phyloP scores from a whole-genome alignment of 2,888 invertebrate genomes.

The Zele albiditarsus region DNA sequence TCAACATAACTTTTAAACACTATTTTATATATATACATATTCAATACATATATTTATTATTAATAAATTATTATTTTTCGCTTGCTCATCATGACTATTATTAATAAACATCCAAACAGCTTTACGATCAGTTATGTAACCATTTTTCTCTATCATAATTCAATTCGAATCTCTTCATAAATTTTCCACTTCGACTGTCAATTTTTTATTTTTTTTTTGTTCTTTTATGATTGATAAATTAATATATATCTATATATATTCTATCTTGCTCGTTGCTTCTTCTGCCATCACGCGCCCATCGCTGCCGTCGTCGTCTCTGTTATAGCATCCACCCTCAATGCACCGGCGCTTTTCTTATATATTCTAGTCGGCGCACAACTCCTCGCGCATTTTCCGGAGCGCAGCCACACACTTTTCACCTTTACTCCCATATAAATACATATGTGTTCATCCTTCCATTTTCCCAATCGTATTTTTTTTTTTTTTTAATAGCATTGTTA shows the following conservation, averaged over 20 bases:
- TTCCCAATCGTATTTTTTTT: constrained; percentile 16
- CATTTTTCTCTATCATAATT: too few species aligned
- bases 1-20: too few species aligned
- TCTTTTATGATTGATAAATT: too few species aligned
- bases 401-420: constrained; percentile 19
- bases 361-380: not conserved
- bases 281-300: constrained; percentile 20
- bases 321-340: not conserved
- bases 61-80: too few species aligned
- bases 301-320: constrained; percentile 17
- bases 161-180: too few species aligned
- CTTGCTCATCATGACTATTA: too few species aligned
- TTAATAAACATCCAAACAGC: too few species aligned
- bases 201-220: not conserved
- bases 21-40: too few species aligned
- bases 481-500: not conserved
- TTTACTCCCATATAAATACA: not conserved
- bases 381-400: constrained; percentile 33
- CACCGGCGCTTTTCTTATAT: constrained; percentile 1
- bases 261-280: constrained; percentile 14
- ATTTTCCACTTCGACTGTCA: not conserved
- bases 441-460: not conserved
- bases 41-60: too few species aligned
- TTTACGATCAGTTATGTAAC: too few species aligned
- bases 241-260: not conserved